Base-by-base conservation (phyloP, 2,797 vertebrate genomes). In the Brotogeris chrysoptera region DNA sequence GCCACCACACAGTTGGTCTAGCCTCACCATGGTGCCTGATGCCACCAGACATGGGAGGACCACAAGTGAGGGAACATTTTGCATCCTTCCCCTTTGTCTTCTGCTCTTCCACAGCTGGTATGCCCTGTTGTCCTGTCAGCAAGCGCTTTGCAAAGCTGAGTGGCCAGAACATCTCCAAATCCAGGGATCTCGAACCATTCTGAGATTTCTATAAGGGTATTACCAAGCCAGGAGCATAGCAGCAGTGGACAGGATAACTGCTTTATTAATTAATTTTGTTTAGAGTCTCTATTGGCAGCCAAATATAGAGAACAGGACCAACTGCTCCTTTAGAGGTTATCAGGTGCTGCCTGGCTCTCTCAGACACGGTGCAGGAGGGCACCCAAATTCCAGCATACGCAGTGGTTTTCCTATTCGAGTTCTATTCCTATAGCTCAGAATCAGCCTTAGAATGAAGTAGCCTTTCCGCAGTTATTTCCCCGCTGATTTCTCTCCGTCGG, bases 11-110 rank as follows among this genome's bases (percentile, higher is more conserved):
- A 0, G 0, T 4, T 3, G 0, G 19, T 34, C 39, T 49, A 18
- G 64, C 46, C 63, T 41, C 4, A 1, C 15, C 11, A 0, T 5
- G 0, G 28, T 3, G 5, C 25, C 32, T 20, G 59, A 20, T 44
- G 43, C 27, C 50, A 50, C 18, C n/a, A 36, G 18, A 14, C 6
- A 1, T 0, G 8, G 32, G 18, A 73, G 17, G 30, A 53, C 13
- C 27, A 14, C 0, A 0, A 9, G 17, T 6, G n/a, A 25, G 24
- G 41, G 30, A 41, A 8, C 0, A 0, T 15, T 59, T 21, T 0
- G 0, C 38, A 34, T 30, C 72, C 12, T 85, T 53, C 18, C 19
- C 23, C 41, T 81, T 32, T 21, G 16, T 24, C 32, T 41, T 30
- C 36, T 17, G 32, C 0, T 9, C 53, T 82, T 53, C 5, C 25